phyloP scores from a whole-genome alignment of 2,113 vertebrate species.

The Pangasianodon hypophthalmus region DNA sequence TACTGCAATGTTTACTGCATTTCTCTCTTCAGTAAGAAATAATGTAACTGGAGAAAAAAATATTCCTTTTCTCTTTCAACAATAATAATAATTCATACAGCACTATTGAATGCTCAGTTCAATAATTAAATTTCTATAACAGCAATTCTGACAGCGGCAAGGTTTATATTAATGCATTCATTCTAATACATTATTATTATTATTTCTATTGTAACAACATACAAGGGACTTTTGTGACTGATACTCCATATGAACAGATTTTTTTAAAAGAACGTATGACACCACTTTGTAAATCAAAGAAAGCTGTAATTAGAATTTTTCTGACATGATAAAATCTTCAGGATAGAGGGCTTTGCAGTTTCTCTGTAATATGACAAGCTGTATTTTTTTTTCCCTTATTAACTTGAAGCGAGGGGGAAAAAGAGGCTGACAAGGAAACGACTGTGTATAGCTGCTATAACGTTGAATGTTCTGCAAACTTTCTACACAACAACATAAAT shows the following conservation, averaged over 20 bases:
- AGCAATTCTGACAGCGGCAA: background rate
- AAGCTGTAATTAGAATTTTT: background rate
- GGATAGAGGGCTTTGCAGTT: background rate
- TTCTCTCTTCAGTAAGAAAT: background rate
- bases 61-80: background rate
- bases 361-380: background rate
- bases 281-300: background rate
- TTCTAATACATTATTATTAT: background rate
- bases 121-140: background rate
- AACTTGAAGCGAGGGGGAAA: background rate
- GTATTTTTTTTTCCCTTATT: background rate
- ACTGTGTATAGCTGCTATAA: background rate
- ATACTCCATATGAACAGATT: background rate
- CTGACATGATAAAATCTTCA: background rate
- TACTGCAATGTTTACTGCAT: background rate
- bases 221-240: background rate
- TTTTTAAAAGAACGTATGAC: background rate
- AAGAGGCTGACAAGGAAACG: background rate
- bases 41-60: background rate
- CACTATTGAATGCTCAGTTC: background rate
- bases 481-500: background rate
- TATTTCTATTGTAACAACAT: background rate
- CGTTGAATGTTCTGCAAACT: background rate
- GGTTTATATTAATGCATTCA: background rate
- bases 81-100: background rate